Percentiles rank a stretch among this genome's conserved stretches.
Evolutionary conservation across 2,797 vertebrate genomes (phyloP).

Genomic region (Lagorchestes hirsutus): DNA sequence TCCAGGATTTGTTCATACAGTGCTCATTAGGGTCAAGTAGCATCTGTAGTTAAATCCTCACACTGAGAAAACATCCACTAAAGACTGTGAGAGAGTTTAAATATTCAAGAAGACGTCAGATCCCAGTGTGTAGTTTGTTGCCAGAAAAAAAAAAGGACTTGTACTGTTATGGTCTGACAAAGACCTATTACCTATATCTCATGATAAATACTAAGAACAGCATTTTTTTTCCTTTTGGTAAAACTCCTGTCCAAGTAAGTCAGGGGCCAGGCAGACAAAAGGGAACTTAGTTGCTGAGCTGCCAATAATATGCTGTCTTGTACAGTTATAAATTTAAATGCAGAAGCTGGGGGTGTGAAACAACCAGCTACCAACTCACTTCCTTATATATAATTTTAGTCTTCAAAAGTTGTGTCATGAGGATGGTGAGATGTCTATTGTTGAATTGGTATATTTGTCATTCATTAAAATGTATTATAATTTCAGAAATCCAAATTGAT

Average conservation of each 20-base stretch:
- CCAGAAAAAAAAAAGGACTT: slow-evolving; percentile 72
- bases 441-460: not conserved
- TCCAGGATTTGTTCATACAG: slow-evolving; percentile 70
- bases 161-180: slow-evolving; percentile 83
- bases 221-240: slow-evolving; percentile 55
- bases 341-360: not conserved
- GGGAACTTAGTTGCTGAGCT: slow-evolving; percentile 62
- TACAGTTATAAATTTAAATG: slow-evolving; percentile 57
- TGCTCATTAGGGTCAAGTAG: slow-evolving; percentile 71
- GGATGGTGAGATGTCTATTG: not conserved
- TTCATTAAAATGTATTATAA: not conserved
- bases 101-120: slow-evolving; percentile 76
- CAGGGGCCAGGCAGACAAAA: slow-evolving; percentile 83
- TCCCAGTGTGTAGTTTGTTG: slow-evolving; percentile 76
- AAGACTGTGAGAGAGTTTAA: slow-evolving; percentile 80
- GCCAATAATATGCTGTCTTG: slow-evolving; percentile 39
- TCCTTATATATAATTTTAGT: not conserved
- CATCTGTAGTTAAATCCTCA: slow-evolving; percentile 71
- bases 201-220: slow-evolving; percentile 73
- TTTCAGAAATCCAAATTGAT: not conserved
- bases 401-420: not conserved
- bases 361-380: not conserved
- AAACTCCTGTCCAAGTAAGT: slow-evolving; percentile 82
- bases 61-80: slow-evolving; percentile 71
- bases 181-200: slow-evolving; percentile 80